Conservation (phyloP, 2,888 invertebrate genomes). For the Periphyllus acericola region DNA sequence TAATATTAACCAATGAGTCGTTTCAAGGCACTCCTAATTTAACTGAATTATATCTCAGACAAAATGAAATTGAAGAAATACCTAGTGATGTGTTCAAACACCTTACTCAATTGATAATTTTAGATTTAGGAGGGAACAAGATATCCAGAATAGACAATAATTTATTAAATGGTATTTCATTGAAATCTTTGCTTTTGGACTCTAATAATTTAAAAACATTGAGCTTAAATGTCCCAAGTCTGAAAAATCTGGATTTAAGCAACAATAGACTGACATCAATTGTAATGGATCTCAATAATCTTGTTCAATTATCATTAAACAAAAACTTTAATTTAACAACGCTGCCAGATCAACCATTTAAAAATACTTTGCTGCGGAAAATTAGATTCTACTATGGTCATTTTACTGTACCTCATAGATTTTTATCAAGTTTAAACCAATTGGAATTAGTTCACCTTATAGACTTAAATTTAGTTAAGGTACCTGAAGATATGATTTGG, state of each 20-base stretch:
- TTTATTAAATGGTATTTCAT: constrained; percentile 69
- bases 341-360: constrained; percentile 27
- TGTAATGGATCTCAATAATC: constrained; percentile 55
- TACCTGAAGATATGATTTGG: constrained; percentile 75
- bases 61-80: constrained; percentile 39
- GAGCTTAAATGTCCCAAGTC: constrained; percentile 72
- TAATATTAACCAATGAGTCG: constrained; percentile 48
- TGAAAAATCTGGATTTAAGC: constrained; percentile 66
- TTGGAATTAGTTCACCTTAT: constrained; percentile 64
- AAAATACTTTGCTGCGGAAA: constrained; percentile 63
- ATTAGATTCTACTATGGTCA: constrained; percentile 78
- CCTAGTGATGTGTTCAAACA: constrained; percentile 70
- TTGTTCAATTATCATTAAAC: constrained; percentile 33
- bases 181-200: constrained; percentile 65
- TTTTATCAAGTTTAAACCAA: constrained; percentile 73
- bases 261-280: constrained; percentile 60
- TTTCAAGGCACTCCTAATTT: constrained; percentile 38
- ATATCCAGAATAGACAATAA: constrained; percentile 73
- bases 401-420: constrained; percentile 73
- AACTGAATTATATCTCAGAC: constrained; percentile 25
- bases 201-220: constrained; percentile 75
- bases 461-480: constrained; percentile 69
- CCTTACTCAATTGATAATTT: constrained; percentile 70
- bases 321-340: constrained; percentile 39
- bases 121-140: constrained; percentile 77